A percentile compares a stretch with the other conserved stretches of the same genome.
phyloP scores from a whole-genome alignment of 1,140 invertebrate species.

The Mylabris phalerata region DNA sequence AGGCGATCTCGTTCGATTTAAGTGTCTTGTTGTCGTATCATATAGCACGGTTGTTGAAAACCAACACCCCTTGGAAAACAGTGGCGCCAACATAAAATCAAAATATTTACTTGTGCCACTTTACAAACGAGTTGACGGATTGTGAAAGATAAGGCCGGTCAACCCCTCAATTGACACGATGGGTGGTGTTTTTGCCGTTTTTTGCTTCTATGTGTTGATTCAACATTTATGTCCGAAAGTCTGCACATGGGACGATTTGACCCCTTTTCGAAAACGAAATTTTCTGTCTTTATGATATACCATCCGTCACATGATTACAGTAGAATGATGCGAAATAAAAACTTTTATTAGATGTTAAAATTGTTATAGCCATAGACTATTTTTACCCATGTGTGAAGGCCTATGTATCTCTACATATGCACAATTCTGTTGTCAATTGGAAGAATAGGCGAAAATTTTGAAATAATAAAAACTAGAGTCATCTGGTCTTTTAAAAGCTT shows the following conservation, averaged over 20 bases:
- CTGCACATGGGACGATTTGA: constrained; percentile 13
- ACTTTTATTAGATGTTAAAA: constrained; percentile 16
- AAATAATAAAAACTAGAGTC: too few species aligned
- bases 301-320: constrained; percentile 7
- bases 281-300: constrained; percentile 9
- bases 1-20: too few species aligned
- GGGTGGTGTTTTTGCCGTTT: neutral
- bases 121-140: constrained; percentile 9
- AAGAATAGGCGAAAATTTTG: neutral
- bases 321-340: constrained; percentile 11
- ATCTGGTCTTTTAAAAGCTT: too few species aligned
- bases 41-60: too few species aligned
- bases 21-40: too few species aligned
- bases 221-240: constrained; percentile 7
- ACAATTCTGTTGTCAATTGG: constrained; percentile 8
- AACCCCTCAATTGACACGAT: constrained; percentile 1
- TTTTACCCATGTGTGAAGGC: constrained; percentile 16
- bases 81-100: constrained; percentile 11
- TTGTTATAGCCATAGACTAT: constrained; percentile 13
- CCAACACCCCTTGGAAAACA: neutral
- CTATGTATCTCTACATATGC: neutral
- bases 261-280: constrained; percentile 11
- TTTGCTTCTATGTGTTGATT: neutral
- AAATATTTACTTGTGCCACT: constrained; percentile 5
- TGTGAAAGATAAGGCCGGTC: constrained; percentile 9